phyloP scores from a whole-genome alignment of 2,113 vertebrate species.

The Mesocricetus auratus region DNA sequence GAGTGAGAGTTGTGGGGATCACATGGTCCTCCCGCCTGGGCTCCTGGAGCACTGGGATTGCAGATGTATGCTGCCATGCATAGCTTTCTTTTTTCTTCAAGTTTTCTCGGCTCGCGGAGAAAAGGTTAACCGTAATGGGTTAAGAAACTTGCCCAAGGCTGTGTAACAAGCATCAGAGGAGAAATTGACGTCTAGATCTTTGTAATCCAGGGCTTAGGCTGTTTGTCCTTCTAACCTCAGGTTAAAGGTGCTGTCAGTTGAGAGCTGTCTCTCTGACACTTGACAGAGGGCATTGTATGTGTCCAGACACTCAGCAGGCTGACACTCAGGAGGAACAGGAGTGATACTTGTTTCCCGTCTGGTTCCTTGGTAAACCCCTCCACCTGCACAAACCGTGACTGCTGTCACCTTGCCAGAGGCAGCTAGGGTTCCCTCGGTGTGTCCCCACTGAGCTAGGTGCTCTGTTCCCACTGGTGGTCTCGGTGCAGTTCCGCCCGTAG shows the following conservation, averaged over 20 bases:
- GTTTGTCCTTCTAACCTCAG: neutral
- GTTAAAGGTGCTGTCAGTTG: neutral
- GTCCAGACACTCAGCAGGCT: neutral
- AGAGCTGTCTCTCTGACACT: neutral
- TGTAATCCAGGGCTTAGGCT: neutral
- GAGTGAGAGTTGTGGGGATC: neutral
- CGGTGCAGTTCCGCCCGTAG: no score
- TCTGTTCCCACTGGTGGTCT: neutral
- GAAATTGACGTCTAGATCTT: neutral
- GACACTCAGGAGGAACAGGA: neutral
- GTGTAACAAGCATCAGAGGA: neutral
- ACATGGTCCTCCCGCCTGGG: neutral
- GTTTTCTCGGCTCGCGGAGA: neutral
- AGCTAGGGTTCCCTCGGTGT: neutral
- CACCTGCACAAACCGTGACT: neutral
- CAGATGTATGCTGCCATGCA: neutral
- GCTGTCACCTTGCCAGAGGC: neutral
- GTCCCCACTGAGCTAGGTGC: no score
- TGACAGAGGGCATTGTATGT: neutral
- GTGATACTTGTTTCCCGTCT: accelerated
- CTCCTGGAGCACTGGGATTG: neutral
- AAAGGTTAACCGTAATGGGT: neutral
- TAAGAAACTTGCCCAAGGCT: neutral
- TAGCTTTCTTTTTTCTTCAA: neutral
- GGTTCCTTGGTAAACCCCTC: neutral